Conservation (phyloP, 2,797 vertebrate species). For the Poliocrania exsul region DNA sequence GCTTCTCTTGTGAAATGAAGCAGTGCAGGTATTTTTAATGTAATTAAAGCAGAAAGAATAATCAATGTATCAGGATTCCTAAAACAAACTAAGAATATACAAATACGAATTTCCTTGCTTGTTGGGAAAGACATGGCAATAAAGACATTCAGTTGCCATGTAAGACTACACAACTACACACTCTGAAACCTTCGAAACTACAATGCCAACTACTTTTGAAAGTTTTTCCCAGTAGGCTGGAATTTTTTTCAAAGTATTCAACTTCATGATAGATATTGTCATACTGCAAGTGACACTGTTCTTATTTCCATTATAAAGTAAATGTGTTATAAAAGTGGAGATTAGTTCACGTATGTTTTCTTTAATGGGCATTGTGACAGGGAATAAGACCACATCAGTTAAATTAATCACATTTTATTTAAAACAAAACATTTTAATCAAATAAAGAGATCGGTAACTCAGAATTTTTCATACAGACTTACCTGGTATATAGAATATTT, state of each 20-base stretch:
- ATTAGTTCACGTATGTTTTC: neutral
- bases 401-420: neutral
- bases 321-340: neutral
- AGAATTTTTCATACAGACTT: slow-evolving; percentile 38
- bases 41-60: neutral
- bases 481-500: slow-evolving; percentile 77
- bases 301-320: neutral
- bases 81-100: neutral
- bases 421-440: neutral
- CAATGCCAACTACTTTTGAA: neutral
- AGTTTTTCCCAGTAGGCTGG: neutral
- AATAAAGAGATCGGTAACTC: neutral
- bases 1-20: neutral
- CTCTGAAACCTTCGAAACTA: neutral
- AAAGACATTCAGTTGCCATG: neutral
- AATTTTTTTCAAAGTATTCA: neutral
- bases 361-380: neutral
- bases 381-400: neutral
- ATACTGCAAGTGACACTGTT: neutral
- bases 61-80: neutral
- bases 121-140: neutral
- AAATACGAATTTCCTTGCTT: neutral
- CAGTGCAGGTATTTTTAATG: neutral
- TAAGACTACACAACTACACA: neutral
- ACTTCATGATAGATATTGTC: neutral